Conservation (phyloP, 2,113 vertebrate species). For the Glaucidium brasilianum region DNA sequence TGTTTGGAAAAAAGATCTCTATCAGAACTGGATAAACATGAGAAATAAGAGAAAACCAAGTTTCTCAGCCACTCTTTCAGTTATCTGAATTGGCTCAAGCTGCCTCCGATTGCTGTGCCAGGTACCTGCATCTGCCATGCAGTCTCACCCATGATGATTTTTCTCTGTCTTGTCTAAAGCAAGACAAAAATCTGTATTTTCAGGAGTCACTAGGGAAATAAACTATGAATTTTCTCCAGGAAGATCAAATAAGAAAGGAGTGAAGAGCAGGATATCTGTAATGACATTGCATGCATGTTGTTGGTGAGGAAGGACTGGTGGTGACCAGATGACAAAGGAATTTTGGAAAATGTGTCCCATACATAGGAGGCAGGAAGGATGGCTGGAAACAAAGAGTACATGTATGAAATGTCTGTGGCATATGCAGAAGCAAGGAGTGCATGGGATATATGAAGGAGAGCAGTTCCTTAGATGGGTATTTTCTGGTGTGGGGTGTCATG, state of each 20-base stretch:
- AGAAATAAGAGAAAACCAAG: neutral
- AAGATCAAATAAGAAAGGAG: neutral
- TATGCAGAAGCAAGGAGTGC: neutral
- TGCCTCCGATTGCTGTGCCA: neutral
- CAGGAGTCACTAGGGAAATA: neutral
- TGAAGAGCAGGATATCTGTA: neutral
- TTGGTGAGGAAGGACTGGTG: neutral
- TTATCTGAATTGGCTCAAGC: neutral
- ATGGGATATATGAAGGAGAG: neutral
- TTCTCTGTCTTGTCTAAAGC: neutral
- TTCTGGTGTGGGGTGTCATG: fast-evolving
- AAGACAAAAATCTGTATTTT: neutral
- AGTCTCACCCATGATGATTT: neutral
- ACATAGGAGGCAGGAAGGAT: neutral
- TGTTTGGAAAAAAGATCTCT: neutral
- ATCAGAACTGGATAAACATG: neutral
- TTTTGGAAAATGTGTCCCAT: neutral
- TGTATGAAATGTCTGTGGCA: neutral
- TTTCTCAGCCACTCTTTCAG: neutral
- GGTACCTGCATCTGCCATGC: neutral
- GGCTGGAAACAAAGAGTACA: neutral
- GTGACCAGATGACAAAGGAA: neutral
- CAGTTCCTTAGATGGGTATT: neutral
- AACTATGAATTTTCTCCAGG: neutral
- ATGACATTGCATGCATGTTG: fast-evolving